Conservation (phyloP, 2,888 invertebrate genomes). For the Erannis defoliaria region DNA sequence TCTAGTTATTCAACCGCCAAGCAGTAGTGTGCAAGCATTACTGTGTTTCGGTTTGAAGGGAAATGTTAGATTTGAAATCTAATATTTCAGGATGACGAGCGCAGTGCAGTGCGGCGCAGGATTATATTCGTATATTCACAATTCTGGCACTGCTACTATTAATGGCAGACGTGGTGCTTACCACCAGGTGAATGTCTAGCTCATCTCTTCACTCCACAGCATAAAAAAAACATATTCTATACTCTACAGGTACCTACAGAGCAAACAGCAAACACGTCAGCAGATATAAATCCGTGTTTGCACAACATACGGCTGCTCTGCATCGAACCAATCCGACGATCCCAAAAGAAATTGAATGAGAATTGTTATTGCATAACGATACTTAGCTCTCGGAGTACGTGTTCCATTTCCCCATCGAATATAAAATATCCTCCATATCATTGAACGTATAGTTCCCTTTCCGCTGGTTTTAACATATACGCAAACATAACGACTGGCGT, state of each 20-base stretch:
- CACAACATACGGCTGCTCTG: slow-evolving; percentile 43
- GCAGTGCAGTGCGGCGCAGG: too few relatives aligned
- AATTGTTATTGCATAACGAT: slow-evolving; percentile 61
- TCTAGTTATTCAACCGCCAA: too few relatives aligned
- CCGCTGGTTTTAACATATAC: background rate
- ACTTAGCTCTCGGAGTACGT: slow-evolving; percentile 26
- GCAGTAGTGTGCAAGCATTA: too few relatives aligned
- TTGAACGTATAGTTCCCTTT: slow-evolving; percentile 29
- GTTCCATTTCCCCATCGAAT: slow-evolving; percentile 38
- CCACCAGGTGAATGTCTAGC: too few relatives aligned
- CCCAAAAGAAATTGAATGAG: slow-evolving; percentile 58
- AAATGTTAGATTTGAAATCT: too few relatives aligned
- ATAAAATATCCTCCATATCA: slow-evolving; percentile 40
- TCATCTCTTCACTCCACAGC: too few relatives aligned
- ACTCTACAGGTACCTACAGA: slow-evolving; percentile 2
- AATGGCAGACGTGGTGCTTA: too few relatives aligned
- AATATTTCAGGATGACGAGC: too few relatives aligned
- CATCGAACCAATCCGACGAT: slow-evolving; percentile 51
- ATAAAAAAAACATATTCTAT: slow-evolving; percentile 12
- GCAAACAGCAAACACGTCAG: slow-evolving; percentile 28
- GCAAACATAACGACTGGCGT: slow-evolving; percentile 2
- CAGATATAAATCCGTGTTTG: slow-evolving; percentile 33
- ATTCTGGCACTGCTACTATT: too few relatives aligned
- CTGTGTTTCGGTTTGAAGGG: too few relatives aligned
- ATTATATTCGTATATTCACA: too few relatives aligned